A percentile compares a stretch with the other conserved stretches of the same genome.
These are phyloP conservation scores for Paralvinella palmiformis DNA, from an alignment of 1,140 invertebrate species.

Conservation along the genomic window DNA sequence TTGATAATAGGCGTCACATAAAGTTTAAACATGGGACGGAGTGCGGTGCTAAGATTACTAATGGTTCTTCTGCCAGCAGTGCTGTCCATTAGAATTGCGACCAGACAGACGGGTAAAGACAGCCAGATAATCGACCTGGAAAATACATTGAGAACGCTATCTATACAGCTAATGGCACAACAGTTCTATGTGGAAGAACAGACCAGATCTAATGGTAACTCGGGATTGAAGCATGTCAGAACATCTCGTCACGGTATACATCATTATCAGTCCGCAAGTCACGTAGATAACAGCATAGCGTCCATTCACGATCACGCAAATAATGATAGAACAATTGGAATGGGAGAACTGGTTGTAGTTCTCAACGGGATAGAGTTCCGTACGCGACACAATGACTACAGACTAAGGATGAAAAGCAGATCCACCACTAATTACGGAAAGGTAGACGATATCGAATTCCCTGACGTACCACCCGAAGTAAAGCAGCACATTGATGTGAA, in stretches of 20 bases:
- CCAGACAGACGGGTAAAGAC: no score
- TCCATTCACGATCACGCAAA: conserved; percentile 21
- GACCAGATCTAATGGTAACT: neutral
- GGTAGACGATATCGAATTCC: conserved; percentile 17
- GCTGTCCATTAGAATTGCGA: no score
- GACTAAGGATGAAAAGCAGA: conserved; percentile 8
- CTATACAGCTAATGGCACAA: neutral
- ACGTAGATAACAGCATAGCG: neutral
- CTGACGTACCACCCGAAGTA: conserved; percentile 6
- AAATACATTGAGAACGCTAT: neutral
- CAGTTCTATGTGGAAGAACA: neutral
- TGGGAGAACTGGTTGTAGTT: conserved; percentile 30
- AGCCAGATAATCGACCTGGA: no score
- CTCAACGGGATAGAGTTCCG: conserved; percentile 21
- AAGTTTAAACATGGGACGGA: no score
- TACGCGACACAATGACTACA: conserved; percentile 22
- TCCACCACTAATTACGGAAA: neutral
- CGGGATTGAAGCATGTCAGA: conserved; percentile 1
- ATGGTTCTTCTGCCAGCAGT: no score
- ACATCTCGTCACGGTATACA: neutral
- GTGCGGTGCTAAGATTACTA: no score
- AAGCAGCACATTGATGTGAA: conserved; percentile 6
- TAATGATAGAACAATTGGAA: conserved; percentile 33
- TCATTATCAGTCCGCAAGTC: neutral
- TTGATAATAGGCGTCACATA: no score